Conservation (phyloP, 2,797 vertebrate genomes). For the Tenualosa ilisha region DNA sequence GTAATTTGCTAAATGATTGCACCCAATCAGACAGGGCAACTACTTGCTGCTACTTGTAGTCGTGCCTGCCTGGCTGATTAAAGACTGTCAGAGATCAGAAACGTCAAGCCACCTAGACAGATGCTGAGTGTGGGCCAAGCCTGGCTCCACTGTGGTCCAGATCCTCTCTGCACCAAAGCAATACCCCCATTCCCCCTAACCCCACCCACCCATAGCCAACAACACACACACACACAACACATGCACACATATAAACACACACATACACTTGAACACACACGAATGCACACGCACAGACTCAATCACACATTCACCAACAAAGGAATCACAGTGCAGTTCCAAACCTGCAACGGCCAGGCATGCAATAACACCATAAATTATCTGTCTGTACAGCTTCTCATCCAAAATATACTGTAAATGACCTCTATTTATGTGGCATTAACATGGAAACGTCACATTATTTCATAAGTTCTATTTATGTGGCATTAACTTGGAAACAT, state of each 20-base stretch:
- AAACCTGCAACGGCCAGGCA: background rate
- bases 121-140: background rate
- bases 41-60: constrained; percentile 34
- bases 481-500: background rate
- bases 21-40: constrained; percentile 35
- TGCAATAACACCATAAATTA: background rate
- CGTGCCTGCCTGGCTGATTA: constrained; percentile 24
- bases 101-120: constrained; percentile 10
- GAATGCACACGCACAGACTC: no score
- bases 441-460: background rate
- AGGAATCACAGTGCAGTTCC: background rate
- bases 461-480: background rate
- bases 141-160: background rate
- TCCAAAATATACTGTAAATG: background rate
- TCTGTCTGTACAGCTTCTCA: background rate
- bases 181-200: no score
- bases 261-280: no score
- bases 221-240: background rate
- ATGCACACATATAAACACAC: no score
- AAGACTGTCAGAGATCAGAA: background rate
- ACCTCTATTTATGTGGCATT: background rate
- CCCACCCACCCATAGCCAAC: background rate
- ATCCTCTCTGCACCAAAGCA: background rate
- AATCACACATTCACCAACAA: background rate
- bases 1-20: constrained; percentile 46